These are phyloP conservation scores for Pasiphila rectangulata DNA, from an alignment of 2,888 invertebrate genomes.

Conservation along the genomic window DNA sequence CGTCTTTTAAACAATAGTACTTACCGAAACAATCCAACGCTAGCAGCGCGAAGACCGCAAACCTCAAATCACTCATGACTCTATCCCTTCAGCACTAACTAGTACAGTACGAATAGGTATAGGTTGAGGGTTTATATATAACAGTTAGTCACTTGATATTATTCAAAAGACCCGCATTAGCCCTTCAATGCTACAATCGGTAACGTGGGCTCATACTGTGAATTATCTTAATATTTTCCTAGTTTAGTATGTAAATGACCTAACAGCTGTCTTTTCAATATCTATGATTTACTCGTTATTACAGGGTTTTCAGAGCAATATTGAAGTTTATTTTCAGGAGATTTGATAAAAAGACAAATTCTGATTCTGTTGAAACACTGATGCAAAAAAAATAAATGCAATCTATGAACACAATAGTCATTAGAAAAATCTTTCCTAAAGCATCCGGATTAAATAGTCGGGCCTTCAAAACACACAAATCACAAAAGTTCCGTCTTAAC, in stretches of 20 bases:
- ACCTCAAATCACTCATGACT: conserved; percentile 12
- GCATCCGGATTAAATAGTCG: no score
- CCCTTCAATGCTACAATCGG: conserved; percentile 6
- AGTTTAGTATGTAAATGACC: neutral
- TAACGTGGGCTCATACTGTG: conserved; percentile 8
- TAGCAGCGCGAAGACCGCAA: conserved; percentile 7
- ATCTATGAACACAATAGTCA: no score
- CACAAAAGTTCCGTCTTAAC: no score
- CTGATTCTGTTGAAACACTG: no score
- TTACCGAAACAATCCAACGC: conserved; percentile 17
- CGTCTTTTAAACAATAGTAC: neutral
- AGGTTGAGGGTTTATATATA: conserved; percentile 17
- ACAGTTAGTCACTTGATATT: conserved; percentile 34
- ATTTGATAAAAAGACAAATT: no score
- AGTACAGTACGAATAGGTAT: neutral
- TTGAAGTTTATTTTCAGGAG: no score
- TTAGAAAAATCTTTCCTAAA: no score
- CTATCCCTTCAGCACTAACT: conserved; percentile 8
- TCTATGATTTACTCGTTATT: no score
- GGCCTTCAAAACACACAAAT: no score
- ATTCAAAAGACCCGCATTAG: conserved; percentile 55
- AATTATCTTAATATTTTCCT: conserved; percentile 6
- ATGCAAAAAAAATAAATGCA: no score
- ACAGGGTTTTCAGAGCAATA: no score
- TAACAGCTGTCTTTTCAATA: no score